Evolutionary conservation across 1,140 invertebrate species (phyloP).

Genomic region (Heliconius congener): DNA sequence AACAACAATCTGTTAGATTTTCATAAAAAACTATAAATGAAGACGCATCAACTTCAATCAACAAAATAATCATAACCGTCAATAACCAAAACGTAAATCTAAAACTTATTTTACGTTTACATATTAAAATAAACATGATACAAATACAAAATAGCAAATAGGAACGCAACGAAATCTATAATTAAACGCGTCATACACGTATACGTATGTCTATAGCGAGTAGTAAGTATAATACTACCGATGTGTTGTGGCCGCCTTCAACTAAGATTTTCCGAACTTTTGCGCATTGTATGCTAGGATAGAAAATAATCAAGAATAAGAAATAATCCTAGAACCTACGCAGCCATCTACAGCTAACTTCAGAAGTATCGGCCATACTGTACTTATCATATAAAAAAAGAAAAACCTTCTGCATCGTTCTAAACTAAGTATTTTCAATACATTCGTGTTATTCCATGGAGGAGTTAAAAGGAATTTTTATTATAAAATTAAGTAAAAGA

Average conservation of each 20-base stretch:
- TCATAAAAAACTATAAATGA: not conserved
- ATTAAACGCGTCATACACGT: slow-evolving; percentile 21
- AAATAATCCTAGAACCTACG: too few species aligned
- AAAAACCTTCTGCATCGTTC: slow-evolving; percentile 37
- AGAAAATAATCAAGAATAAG: too few species aligned
- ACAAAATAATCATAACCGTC: not conserved
- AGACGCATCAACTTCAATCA: not conserved
- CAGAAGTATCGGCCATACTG: not conserved
- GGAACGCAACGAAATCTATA: slow-evolving; percentile 21
- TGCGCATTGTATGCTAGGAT: too few species aligned
- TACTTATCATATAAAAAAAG: slow-evolving; percentile 22
- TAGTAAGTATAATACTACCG: not conserved
- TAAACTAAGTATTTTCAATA: not conserved
- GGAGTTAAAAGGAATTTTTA: not conserved
- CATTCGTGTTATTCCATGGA: slow-evolving; percentile 8
- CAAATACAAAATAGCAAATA: slow-evolving; percentile 13
- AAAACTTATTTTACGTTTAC: slow-evolving; percentile 20
- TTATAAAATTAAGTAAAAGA: not conserved
- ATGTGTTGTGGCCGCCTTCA: too few species aligned
- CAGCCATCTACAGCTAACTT: too few species aligned
- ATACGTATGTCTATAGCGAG: not conserved
- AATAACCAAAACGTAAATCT: slow-evolving; percentile 15
- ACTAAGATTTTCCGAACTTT: too few species aligned
- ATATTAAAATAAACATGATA: slow-evolving; percentile 29
- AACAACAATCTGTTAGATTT: too few species aligned